Evolutionary conservation across 1,140 invertebrate genomes (phyloP), one percentile per base, ranked within the genome.

Genomic region (Papilio machaon): DNA sequence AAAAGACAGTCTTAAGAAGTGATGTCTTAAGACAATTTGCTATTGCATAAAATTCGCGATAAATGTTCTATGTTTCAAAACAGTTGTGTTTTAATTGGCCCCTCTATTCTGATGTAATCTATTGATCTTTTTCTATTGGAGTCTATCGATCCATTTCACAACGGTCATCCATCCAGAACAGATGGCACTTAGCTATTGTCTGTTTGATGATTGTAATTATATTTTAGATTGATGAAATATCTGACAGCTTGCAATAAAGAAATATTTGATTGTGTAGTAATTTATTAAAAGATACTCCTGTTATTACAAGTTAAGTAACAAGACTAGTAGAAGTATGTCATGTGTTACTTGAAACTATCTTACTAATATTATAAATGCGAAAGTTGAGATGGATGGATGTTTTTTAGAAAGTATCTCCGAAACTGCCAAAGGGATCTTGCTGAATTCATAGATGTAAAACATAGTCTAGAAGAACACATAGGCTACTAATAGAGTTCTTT

Each of bases 21-120:
- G 15, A 13, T n/a, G 30, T 73, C 35, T 46, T 38, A 43, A 73
- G 43, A 73, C 0, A 10, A 43, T 73, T 46, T 17, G 2, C 43
- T 73, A 15, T 73, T 46, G 15, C 38, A 47, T 73, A 11, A 73
- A 74, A 74, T 15, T 75, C 6, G 74, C 47, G 11, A 76, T 76
- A 35, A 23, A 23, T 52, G 35, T 52, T 76, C 6, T 0, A 35
- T 15, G 35, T 76, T 76, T 76, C 74, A 52, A 76, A 76, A 52
- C 74, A 19, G 74, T 52, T 76, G 52, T 52, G 19, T 76, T 76
- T 76, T 76, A 76, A 76, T 76, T 76, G 23, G 74, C 47, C 47
- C 9, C 47, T 23, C 47, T 46, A 23, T 52, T 76, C 23, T 76
- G 74, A 76, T 76, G 74, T 76, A 76, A 76, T 46, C 46, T 11